Percentiles rank a stretch among this genome's conserved stretches.
Evolutionary conservation across 2,797 vertebrate species (phyloP).

Genomic region (Poeciliopsis presidionis): DNA sequence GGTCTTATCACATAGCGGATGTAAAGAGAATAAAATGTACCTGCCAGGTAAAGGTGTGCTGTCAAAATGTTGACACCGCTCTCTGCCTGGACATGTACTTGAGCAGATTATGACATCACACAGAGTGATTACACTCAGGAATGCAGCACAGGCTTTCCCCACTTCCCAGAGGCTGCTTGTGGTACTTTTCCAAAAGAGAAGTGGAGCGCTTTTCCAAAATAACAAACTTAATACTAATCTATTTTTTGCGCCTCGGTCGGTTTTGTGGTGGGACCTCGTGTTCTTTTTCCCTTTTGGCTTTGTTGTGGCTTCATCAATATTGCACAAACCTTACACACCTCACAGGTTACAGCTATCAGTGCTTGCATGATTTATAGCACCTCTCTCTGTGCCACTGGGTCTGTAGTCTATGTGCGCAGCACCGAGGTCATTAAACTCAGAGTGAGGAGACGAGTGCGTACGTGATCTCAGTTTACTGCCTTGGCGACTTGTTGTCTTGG

Average conservation of each 20-base stretch:
- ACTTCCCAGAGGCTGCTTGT: conserved; percentile 18
- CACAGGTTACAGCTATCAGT: conserved; percentile 58
- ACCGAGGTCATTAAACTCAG: conserved; percentile 49
- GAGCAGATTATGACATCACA: conserved; percentile 65
- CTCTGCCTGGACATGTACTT: conserved; percentile 57
- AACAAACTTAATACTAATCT: neutral
- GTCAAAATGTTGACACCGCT: conserved; percentile 40
- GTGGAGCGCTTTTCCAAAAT: conserved; percentile 44
- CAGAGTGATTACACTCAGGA: conserved; percentile 60
- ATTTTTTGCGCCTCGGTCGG: conserved; percentile 1
- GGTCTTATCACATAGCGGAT: conserved; percentile 14
- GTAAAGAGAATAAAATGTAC: conserved; percentile 38
- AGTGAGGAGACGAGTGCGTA: conserved; percentile 36
- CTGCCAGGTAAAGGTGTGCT: conserved; percentile 51
- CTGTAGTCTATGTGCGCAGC: conserved; percentile 31
- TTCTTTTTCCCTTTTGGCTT: neutral
- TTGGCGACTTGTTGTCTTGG: conserved; percentile 21
- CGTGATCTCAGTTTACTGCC: conserved; percentile 44
- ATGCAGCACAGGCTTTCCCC: conserved; percentile 56
- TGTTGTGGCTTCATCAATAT: conserved; percentile 21
- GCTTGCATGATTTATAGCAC: conserved; percentile 58
- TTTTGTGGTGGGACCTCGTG: neutral
- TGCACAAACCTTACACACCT: conserved; percentile 34
- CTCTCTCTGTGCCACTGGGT: conserved; percentile 42
- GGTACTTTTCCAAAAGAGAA: conserved; percentile 65